Conservation (phyloP, 2,888 invertebrate genomes). For the Frankliniella intonsa region DNA sequence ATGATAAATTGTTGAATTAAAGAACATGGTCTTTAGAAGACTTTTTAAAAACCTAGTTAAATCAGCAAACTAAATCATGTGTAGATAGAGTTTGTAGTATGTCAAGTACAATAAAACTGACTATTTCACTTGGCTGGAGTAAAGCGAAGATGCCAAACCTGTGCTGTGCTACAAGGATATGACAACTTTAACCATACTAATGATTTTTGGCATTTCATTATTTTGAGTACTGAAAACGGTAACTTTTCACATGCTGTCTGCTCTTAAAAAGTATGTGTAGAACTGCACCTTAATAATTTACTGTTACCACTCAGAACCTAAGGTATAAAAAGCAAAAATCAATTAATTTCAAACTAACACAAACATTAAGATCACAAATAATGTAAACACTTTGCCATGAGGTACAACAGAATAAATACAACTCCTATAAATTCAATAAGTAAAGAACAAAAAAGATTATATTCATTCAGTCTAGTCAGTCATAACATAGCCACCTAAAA, state of each 20-base stretch:
- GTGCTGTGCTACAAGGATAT: background rate
- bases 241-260: background rate
- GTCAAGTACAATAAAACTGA: background rate
- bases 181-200: background rate
- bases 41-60: background rate
- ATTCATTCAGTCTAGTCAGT: slow-evolving; percentile 17
- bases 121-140: background rate
- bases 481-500: background rate
- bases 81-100: background rate
- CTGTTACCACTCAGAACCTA: background rate
- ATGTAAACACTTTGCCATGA: background rate
- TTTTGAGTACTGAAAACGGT: background rate
- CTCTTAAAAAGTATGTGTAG: background rate
- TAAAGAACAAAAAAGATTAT: background rate
- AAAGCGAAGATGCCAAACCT: background rate
- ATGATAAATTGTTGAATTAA: background rate
- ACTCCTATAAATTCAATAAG: background rate
- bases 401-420: background rate
- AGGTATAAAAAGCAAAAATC: background rate
- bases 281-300: background rate
- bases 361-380: background rate
- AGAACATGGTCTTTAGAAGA: background rate
- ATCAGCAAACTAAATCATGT: background rate
- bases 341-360: background rate
- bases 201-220: background rate